Base-by-base conservation (phyloP, 2,797 vertebrate genomes). In the Fringilla coelebs region DNA sequence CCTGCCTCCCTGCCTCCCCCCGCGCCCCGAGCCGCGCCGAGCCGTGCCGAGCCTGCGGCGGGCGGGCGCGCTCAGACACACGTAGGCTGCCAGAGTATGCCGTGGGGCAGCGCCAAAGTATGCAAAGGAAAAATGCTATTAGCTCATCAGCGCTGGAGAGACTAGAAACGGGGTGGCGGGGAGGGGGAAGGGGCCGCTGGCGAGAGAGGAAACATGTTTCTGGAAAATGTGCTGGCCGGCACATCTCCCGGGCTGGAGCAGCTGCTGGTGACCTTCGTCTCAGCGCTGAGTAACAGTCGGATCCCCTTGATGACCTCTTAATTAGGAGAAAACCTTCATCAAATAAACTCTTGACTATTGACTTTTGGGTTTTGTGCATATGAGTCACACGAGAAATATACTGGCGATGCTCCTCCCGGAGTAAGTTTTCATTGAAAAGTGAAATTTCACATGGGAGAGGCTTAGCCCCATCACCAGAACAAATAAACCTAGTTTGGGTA, bases 91-190 rank as follows among this genome's bases (percentile, higher is more conserved):
- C 95, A 95, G 94, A 95, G 79, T 78, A 96, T 93, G 97, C 96
- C 93, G 41, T 96, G 97, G 95, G 97, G 94, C 95, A 93, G 94
- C 61, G 97, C 97, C 97, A 98, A 98, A 97, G 84, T 98, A 98
- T 98, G 98, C 98, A 98, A 78, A 96, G 74, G 96, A 98, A 97
- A 97, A 97, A 98, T 97, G 97, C 97, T 97, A 97, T 98, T 97
- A 98, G 97, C 97, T 98, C 98, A 98, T 97, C 97, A 96, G 95
- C 83, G 80, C 96, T 92, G 83, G 95, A 96, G 94, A 97, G 97
- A 94, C 97, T 93, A 96, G 96, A 97, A 97, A 96, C 87, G 85
- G 83, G 94, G 96, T 93, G 96, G 88, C 90, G 92, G 97, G 89
- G 90, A 83, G 95, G 72, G 88, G 76, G 84, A 75, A 88, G 88